Evolutionary conservation across 2,888 invertebrate species (phyloP), one percentile per base, ranked within the genome.

Genomic region (Perithous albicinctus): DNA sequence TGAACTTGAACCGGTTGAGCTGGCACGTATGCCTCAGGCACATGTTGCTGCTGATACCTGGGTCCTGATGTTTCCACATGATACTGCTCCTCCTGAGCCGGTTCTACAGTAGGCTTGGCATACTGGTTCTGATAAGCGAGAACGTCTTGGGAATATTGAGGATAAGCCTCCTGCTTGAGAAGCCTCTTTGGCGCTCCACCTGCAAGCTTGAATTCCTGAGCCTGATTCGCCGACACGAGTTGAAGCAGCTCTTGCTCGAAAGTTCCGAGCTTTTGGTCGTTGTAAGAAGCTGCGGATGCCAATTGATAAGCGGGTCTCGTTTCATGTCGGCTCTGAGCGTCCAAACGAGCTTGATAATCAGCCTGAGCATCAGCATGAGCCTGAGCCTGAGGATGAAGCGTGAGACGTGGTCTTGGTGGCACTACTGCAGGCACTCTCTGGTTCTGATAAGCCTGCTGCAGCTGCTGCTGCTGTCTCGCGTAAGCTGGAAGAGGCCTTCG

Each of bases 231-330:
- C 0, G 89, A 90, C 1, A 92, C 91, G 5, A 92, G 64, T 70
- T 92, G 91, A 20, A 91, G 80, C 4, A 91, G 77, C 51, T 92
- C 92, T 59, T 92, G 92, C 72, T 92, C 92, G 80, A 92, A 92
- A 0, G 90, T 90, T 48, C 91, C 91, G 1, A 91, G 81, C 74
- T 92, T 92, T 0, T 87, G 88, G n/a, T 88, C 88, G 0, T 79
- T 48, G 56, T 91, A 91, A 10, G 87, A 81, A 0, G 84, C 84
- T 7, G 29, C 72, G 0, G 72, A 26, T 2, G 88, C 80, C 0
- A 87, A 83, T 75, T 90, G 88, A 54, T 91, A 91, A 2, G 86
- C 78, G 0, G 87, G 81, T 6, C 89, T 70, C 3, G 89, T 86
- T n/a, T 89, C 90, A 0, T 84, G 86, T 0, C 90, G 90, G n/a